Evolutionary conservation across 2,113 vertebrate species (phyloP).

Genomic region (Thinocorus orbignyianus): DNA sequence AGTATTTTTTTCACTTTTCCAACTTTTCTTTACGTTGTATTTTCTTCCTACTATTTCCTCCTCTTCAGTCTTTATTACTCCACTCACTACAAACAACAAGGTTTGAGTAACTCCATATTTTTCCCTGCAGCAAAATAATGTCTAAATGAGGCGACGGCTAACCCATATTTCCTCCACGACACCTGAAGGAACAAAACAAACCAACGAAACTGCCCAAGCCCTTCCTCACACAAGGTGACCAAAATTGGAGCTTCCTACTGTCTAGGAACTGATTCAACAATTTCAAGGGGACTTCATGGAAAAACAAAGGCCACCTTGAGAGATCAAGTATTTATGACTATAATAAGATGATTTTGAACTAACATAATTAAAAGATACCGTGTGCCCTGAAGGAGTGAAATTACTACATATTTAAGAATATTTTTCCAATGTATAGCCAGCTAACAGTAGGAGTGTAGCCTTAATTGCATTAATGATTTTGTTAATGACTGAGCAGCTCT

Average conservation of each 20-base stretch:
- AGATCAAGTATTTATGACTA: neutral
- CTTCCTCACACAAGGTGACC: neutral
- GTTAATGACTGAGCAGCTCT: neutral
- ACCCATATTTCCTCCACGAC: neutral
- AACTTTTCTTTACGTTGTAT: neutral
- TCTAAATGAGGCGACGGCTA: neutral
- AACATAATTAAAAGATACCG: neutral
- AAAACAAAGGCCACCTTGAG: neutral
- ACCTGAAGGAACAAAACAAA: neutral
- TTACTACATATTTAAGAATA: neutral
- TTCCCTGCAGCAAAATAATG: neutral
- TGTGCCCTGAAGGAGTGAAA: neutral
- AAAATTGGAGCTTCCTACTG: neutral
- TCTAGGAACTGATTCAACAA: neutral
- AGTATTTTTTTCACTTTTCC: neutral
- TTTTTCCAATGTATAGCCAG: rapidly evolving
- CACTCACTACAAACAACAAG: neutral
- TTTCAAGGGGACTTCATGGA: neutral
- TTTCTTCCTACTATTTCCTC: neutral
- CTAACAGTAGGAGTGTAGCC: neutral
- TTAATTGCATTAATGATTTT: neutral
- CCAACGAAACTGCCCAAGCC: neutral
- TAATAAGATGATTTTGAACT: neutral
- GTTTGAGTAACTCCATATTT: neutral
- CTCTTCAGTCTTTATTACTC: neutral